These are phyloP conservation scores for Tachysurus vachellii DNA, from an alignment of 2,113 vertebrate genomes.

Conservation along the genomic window DNA sequence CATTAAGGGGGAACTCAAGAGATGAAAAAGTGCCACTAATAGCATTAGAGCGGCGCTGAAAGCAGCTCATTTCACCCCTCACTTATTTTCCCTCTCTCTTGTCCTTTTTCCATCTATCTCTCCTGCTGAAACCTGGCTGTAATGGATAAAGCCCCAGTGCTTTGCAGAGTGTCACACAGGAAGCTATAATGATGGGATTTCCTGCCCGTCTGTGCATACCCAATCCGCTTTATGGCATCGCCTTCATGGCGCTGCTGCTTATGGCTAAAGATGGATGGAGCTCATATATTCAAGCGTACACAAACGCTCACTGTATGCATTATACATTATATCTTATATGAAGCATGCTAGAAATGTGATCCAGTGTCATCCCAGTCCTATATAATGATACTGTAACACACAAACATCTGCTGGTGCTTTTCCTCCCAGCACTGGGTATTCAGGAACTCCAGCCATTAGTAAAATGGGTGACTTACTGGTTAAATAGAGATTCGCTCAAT, in stretches of 20 bases:
- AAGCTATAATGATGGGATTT: conserved; percentile 19
- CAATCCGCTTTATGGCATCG: not conserved
- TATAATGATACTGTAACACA: not conserved
- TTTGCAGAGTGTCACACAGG: conserved; percentile 41
- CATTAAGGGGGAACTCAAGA: conserved; percentile 36
- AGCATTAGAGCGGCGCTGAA: conserved; percentile 45
- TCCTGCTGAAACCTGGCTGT: conserved; percentile 40
- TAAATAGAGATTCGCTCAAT: not conserved
- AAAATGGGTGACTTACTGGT: not conserved
- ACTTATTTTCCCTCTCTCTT: conserved; percentile 38
- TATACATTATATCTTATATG: not conserved
- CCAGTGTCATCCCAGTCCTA: not conserved
- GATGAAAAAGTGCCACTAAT: conserved; percentile 28
- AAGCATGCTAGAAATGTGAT: not conserved
- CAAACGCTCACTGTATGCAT: not conserved
- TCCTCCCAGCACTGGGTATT: conserved; percentile 7
- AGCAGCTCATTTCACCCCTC: conserved; percentile 22
- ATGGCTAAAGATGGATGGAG: not conserved
- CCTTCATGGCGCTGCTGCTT: not conserved
- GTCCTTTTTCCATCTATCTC: conserved; percentile 31
- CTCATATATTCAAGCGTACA: not conserved
- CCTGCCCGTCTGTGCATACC: conserved; percentile 19
- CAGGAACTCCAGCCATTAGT: not conserved
- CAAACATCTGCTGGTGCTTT: not conserved
- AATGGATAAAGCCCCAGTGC: conserved; percentile 41